A percentile compares a stretch with the other conserved stretches of the same genome.
phyloP scores from a whole-genome alignment of 2,888 invertebrate species.

The Dermolepida albohirtum region DNA sequence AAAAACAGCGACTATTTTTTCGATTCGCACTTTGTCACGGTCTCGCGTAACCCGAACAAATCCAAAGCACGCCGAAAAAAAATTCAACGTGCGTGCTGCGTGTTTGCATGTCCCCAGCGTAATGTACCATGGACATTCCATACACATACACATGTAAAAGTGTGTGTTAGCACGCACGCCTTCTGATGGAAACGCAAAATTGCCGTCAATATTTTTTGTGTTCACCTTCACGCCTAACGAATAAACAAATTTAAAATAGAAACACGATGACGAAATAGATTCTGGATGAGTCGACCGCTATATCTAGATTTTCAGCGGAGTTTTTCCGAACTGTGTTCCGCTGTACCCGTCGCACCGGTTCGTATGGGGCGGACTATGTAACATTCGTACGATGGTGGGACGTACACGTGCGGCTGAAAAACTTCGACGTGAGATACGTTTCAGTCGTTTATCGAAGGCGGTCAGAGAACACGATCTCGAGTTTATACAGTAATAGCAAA shows the following conservation, averaged over 20 bases:
- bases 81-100: no score
- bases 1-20: no score
- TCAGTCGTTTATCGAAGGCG: conserved; percentile 18
- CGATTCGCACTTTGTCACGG: no score
- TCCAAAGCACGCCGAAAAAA: no score
- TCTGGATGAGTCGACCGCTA: conserved; percentile 43
- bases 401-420: conserved; percentile 22
- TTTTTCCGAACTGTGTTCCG: conserved; percentile 2
- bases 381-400: neutral
- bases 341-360: neutral
- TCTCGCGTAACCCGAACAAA: no score
- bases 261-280: conserved; percentile 45
- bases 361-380: neutral
- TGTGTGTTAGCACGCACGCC: neutral
- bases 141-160: neutral
- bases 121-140: no score
- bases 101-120: no score
- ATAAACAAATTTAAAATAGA: conserved; percentile 47
- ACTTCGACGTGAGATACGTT: conserved; percentile 10
- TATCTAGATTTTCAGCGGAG: conserved; percentile 42
- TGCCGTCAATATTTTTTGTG: conserved; percentile 35
- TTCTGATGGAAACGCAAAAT: neutral
- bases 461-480: conserved; percentile 2
- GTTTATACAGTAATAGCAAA: neutral
- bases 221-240: conserved; percentile 42